Evolutionary conservation across 2,113 vertebrate species (phyloP).

Genomic region (Caracal caracal): DNA sequence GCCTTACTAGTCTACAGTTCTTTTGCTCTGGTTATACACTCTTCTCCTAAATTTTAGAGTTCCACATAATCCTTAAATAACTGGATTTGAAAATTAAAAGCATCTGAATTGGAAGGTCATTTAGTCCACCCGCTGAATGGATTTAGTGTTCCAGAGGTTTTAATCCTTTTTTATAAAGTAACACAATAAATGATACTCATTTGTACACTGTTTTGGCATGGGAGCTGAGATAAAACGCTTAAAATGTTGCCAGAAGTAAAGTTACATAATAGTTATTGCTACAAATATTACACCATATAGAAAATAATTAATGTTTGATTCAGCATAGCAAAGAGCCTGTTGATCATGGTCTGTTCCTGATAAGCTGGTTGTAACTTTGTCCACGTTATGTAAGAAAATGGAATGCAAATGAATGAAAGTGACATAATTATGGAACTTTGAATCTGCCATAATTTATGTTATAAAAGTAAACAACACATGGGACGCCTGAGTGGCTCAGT

Average conservation of each 20-base stretch:
- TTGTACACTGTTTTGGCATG: background rate
- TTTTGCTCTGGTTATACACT: background rate
- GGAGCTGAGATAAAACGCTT: background rate
- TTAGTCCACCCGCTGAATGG: background rate
- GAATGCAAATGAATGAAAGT: background rate
- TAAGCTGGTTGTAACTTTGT: background rate
- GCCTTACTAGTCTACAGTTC: background rate
- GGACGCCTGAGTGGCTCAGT: background rate
- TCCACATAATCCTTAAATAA: background rate
- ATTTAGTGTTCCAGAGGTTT: conserved; percentile 12
- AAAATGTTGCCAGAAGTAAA: conserved; percentile 17
- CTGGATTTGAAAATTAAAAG: background rate
- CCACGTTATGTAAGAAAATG: background rate
- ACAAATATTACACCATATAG: background rate
- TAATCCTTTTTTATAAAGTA: background rate
- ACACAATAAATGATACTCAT: background rate
- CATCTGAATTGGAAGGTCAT: background rate
- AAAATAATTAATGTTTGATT: background rate
- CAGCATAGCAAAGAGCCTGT: background rate
- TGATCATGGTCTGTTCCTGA: background rate
- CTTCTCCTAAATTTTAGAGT: background rate
- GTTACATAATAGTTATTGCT: background rate
- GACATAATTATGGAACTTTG: background rate
- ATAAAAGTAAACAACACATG: background rate
- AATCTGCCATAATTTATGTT: background rate